phyloP scores from a whole-genome alignment of 2,113 vertebrate species.

The Marmota flaviventris region DNA sequence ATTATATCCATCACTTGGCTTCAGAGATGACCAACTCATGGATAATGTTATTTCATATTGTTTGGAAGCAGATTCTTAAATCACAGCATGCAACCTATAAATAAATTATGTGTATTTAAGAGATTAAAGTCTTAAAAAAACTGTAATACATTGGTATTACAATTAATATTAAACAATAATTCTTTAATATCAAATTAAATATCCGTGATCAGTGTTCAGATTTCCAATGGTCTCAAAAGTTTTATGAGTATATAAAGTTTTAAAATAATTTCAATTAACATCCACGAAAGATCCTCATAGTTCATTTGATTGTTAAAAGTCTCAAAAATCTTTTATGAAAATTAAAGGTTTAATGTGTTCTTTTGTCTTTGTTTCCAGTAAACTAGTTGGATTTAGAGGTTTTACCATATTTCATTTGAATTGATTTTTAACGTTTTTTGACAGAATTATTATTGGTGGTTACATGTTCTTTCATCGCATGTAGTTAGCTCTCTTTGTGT shows the following conservation, averaged over 20 bases:
- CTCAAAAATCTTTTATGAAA: conserved; percentile 25
- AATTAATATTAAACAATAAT: neutral
- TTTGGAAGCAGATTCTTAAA: conserved; percentile 10
- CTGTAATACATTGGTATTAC: neutral
- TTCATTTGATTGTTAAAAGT: neutral
- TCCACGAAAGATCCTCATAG: neutral
- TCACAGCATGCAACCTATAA: neutral
- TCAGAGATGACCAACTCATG: conserved; percentile 4
- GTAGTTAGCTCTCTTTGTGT: neutral
- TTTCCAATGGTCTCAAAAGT: conserved; percentile 18
- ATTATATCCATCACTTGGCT: neutral
- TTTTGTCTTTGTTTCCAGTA: neutral
- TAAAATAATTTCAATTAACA: neutral
- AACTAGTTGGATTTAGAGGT: conserved; percentile 50
- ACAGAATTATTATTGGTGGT: neutral
- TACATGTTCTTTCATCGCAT: neutral
- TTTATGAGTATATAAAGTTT: conserved; percentile 32
- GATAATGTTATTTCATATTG: neutral
- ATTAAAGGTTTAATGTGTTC: neutral
- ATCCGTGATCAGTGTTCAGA: neutral
- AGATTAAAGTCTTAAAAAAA: neutral
- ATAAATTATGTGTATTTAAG: conserved; percentile 1
- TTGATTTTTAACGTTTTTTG: neutral
- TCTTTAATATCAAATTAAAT: neutral
- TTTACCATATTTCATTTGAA: neutral